Conservation (phyloP, 2,113 vertebrate species). For the Elephantulus edwardii region DNA sequence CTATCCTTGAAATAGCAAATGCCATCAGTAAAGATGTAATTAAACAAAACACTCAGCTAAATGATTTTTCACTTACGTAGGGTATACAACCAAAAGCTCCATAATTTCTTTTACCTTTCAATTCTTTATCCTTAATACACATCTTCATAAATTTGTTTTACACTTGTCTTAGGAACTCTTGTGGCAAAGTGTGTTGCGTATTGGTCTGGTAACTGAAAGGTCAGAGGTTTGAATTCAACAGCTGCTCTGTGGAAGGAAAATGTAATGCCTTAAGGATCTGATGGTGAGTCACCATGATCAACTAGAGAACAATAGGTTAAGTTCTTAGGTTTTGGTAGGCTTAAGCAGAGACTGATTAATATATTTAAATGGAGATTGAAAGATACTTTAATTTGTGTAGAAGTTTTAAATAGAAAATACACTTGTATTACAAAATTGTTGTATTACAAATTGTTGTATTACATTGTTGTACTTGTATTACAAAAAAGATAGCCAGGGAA, state of each 20-base stretch:
- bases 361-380: background rate
- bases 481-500: background rate
- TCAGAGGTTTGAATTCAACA: no score
- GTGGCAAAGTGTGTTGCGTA: no score
- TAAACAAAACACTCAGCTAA: background rate
- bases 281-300: no score
- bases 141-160: background rate
- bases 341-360: background rate
- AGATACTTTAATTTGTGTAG: background rate
- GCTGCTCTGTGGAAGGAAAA: no score
- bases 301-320: no score
- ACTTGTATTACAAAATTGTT: slow-evolving; percentile 27
- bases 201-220: no score
- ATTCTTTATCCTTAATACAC: background rate
- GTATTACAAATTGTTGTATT: background rate
- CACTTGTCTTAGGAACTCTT: no score
- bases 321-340: no score
- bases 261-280: no score
- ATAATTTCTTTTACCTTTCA: background rate
- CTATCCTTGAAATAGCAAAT: background rate
- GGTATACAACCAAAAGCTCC: background rate
- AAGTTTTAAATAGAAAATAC: background rate
- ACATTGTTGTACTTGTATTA: background rate
- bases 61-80: background rate
- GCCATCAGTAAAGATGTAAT: background rate